Percentiles rank a stretch among this genome's conserved stretches.
Evolutionary conservation across 2,113 vertebrate species (phyloP).

Genomic region (Climacteris rufus): DNA sequence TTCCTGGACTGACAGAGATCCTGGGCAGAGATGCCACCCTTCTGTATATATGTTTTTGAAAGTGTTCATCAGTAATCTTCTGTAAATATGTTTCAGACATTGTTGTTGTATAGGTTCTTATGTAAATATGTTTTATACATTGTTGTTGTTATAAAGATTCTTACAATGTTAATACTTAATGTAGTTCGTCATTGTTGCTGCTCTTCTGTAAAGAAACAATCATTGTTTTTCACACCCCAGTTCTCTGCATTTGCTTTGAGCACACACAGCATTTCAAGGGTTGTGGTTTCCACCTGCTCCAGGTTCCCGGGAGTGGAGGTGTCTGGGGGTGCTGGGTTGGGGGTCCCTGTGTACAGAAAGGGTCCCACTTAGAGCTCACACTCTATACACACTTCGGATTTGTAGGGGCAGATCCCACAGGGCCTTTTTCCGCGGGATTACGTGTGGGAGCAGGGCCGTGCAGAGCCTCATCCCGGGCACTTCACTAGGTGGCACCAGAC

Average conservation of each 20-base stretch:
- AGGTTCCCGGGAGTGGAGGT: rapidly evolving
- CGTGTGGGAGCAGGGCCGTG: rapidly evolving
- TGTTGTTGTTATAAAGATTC: not conserved
- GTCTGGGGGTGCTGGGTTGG: rapidly evolving
- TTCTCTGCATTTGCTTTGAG: not conserved
- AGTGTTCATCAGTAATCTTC: not conserved
- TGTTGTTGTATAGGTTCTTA: not conserved
- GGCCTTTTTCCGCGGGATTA: rapidly evolving
- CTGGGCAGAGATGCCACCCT: rapidly evolving
- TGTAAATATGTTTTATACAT: not conserved
- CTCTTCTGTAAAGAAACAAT: not conserved
- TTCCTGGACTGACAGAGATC: not conserved
- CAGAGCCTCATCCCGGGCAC: not conserved
- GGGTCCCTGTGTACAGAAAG: not conserved
- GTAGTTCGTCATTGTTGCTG: not conserved
- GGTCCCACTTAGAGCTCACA: not conserved
- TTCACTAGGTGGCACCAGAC: conserved; percentile 55
- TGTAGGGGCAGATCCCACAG: too few relatives aligned
- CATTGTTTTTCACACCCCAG: not conserved
- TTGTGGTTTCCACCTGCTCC: not conserved
- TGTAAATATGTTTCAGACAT: not conserved
- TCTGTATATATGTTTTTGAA: not conserved
- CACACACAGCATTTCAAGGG: rapidly evolving
- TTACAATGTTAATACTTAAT: not conserved
- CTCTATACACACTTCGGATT: rapidly evolving